These are phyloP conservation scores for Ictidomys tridecemlineatus DNA, from an alignment of 2,113 vertebrate species.

Conservation along the genomic window DNA sequence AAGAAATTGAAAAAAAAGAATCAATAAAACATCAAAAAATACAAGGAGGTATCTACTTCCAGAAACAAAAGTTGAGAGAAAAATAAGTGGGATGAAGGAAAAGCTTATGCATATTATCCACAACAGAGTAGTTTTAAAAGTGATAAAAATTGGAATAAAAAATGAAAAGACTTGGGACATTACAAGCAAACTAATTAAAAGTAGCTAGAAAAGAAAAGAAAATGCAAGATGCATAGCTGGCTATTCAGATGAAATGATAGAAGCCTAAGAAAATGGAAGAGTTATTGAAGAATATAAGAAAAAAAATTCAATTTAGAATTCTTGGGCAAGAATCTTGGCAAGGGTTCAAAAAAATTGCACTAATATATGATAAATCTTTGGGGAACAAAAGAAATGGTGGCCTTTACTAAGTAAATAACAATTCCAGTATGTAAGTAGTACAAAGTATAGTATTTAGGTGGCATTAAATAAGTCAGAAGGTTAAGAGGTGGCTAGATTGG, in stretches of 20 bases:
- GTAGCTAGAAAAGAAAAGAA: background rate
- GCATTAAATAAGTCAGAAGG: background rate
- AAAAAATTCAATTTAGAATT: background rate
- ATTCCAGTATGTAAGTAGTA: background rate
- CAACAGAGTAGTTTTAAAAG: background rate
- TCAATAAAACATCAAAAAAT: background rate
- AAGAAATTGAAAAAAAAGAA: background rate
- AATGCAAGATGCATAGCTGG: background rate
- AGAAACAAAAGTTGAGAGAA: background rate
- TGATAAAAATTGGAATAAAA: background rate
- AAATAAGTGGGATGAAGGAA: background rate
- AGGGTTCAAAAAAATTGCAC: background rate
- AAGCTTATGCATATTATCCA: background rate
- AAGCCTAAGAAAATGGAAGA: background rate
- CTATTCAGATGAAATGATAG: background rate
- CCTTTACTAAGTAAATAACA: background rate
- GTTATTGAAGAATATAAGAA: background rate
- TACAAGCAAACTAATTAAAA: background rate
- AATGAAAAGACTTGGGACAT: background rate
- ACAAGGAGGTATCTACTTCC: background rate
- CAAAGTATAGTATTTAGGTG: background rate
- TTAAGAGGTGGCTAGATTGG: background rate
- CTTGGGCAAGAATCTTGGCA: background rate
- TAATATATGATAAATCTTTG: background rate
- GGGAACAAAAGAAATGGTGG: background rate